phyloP scores from a whole-genome alignment of 2,797 vertebrate species.

The Hafferia zeledoni region DNA sequence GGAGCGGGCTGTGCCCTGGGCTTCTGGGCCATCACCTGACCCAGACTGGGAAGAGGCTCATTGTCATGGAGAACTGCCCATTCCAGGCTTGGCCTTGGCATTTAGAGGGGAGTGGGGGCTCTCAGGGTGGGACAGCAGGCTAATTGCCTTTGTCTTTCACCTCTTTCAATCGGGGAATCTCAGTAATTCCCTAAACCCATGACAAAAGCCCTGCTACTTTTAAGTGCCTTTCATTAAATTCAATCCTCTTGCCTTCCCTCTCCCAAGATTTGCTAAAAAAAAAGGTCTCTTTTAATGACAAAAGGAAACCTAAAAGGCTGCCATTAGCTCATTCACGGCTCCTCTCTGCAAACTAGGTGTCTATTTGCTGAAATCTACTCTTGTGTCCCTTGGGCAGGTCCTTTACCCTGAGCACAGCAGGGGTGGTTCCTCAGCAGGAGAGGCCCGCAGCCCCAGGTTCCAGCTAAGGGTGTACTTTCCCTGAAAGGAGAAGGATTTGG shows the following conservation, averaged over 20 bases:
- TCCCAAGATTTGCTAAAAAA: conserved; percentile 12
- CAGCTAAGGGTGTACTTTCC: not conserved
- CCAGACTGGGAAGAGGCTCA: not conserved
- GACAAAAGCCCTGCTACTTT: conserved; percentile 54
- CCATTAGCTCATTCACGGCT: not conserved
- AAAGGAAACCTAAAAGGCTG: conserved; percentile 50
- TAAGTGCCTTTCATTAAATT: conserved; percentile 48
- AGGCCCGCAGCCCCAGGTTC: not conserved
- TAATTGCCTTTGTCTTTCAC: conserved; percentile 34
- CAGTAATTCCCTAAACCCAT: conserved; percentile 40
- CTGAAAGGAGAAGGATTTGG: not conserved
- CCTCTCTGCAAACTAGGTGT: conserved; percentile 13
- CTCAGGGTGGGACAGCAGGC: conserved; percentile 6
- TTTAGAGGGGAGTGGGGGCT: not conserved
- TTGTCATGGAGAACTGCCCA: conserved; percentile 44
- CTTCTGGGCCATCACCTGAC: not conserved
- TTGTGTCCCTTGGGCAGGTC: not conserved
- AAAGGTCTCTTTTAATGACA: conserved; percentile 40
- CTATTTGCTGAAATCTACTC: conserved; percentile 48
- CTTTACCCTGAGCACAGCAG: not conserved
- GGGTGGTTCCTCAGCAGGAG: not conserved
- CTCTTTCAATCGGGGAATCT: not conserved
- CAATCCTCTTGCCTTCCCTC: not conserved
- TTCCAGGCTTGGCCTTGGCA: conserved; percentile 45
- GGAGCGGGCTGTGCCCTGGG: not conserved